phyloP scores from a whole-genome alignment of 2,888 invertebrate species.

The Selenia dentaria region DNA sequence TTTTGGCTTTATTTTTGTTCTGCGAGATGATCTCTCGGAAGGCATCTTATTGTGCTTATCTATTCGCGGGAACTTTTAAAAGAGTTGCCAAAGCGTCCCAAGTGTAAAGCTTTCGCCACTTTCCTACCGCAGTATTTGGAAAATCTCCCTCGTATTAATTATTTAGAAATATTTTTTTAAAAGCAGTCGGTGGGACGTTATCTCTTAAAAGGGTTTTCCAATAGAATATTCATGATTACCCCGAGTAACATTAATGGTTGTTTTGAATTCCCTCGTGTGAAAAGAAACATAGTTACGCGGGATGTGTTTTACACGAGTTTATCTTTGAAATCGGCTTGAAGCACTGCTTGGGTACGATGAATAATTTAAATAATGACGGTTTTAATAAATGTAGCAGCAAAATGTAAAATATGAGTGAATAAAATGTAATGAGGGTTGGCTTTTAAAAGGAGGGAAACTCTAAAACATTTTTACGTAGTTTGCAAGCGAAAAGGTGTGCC shows the following conservation, averaged over 20 bases:
- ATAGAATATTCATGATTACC: conserved; percentile 72
- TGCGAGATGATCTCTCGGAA: conserved; percentile 46
- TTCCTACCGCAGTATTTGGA: conserved; percentile 23
- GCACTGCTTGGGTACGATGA: conserved; percentile 39
- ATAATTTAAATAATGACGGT: conserved; percentile 31
- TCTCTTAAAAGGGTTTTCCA: conserved; percentile 66
- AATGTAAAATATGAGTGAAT: conserved; percentile 4
- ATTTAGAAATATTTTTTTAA: conserved; percentile 56
- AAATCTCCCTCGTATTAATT: conserved; percentile 45
- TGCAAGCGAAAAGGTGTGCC: not conserved
- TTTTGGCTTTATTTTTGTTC: conserved; percentile 64
- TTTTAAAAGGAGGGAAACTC: not conserved
- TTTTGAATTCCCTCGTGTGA: conserved; percentile 67
- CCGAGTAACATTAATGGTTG: conserved; percentile 69
- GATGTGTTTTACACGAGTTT: conserved; percentile 48
- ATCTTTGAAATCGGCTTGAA: conserved; percentile 49
- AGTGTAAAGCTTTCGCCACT: conserved; percentile 11
- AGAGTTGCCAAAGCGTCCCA: conserved; percentile 28
- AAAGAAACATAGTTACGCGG: conserved; percentile 53
- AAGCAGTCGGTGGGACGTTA: conserved; percentile 49
- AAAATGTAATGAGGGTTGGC: conserved; percentile 2
- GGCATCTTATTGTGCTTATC: conserved; percentile 46
- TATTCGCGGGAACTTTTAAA: conserved; percentile 35
- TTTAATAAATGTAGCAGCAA: conserved; percentile 19
- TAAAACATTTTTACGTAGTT: not conserved